Evolutionary conservation across 2,888 invertebrate genomes (phyloP).

Genomic region (Agelastica alni): DNA sequence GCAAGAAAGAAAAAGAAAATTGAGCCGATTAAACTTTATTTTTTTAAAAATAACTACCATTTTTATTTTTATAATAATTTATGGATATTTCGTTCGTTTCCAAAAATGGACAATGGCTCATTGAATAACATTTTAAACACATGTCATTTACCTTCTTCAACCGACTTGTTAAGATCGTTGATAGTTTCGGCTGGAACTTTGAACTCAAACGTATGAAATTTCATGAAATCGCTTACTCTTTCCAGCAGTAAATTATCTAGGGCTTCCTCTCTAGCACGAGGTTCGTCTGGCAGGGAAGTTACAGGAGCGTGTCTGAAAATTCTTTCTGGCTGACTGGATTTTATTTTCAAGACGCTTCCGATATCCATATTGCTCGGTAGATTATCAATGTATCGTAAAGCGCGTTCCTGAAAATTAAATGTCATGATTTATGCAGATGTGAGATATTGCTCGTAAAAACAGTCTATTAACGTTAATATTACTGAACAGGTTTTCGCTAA

Average conservation of each 20-base stretch:
- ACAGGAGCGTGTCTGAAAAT: slow-evolving; percentile 38
- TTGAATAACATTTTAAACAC: no score
- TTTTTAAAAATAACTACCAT: no score
- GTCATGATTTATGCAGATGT: not conserved
- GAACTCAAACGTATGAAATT: slow-evolving; percentile 79
- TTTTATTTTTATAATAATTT: no score
- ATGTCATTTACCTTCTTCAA: slow-evolving; percentile 77
- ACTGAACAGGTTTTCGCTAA: no score
- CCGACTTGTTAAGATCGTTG: slow-evolving; percentile 73
- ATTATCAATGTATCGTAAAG: slow-evolving; percentile 71
- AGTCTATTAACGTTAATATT: no score
- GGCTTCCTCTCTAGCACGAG: slow-evolving; percentile 72
- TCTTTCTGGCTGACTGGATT: slow-evolving; percentile 52
- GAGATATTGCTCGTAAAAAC: no score
- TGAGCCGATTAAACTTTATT: no score
- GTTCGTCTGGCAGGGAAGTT: slow-evolving; percentile 60
- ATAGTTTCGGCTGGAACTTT: slow-evolving; percentile 77
- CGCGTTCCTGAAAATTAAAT: slow-evolving; percentile 64
- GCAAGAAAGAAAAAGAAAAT: no score
- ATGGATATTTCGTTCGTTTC: no score
- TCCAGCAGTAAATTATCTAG: slow-evolving; percentile 75
- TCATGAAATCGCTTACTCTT: slow-evolving; percentile 74
- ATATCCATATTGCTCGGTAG: slow-evolving; percentile 64
- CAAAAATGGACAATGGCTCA: no score
- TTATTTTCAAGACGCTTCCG: slow-evolving; percentile 67